phyloP scores from a whole-genome alignment of 2,797 vertebrate species.

The Chelonia mydas region DNA sequence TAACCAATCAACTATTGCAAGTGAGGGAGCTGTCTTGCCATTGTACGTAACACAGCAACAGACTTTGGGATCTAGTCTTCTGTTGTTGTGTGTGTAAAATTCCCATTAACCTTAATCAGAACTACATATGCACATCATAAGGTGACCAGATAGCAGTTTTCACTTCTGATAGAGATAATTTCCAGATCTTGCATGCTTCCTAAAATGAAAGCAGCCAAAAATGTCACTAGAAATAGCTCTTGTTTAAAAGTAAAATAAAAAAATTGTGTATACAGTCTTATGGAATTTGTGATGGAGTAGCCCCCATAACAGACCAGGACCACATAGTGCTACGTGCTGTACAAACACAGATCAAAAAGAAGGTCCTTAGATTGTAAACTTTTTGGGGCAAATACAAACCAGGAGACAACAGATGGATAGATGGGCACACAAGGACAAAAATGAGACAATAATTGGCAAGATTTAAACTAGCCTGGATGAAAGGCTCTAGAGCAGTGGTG shows the following conservation, averaged over 20 bases:
- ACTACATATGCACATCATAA: not conserved
- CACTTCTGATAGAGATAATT: not conserved
- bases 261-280: too few species aligned
- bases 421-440: too few species aligned
- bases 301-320: not conserved
- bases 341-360: not conserved
- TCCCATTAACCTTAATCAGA: not conserved
- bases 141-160: not conserved
- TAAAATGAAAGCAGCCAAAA: not conserved
- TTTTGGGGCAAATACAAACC: not conserved
- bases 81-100: not conserved
- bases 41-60: not conserved
- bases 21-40: not conserved
- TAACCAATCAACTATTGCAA: not conserved
- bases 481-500: too few species aligned
- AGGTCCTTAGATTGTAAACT: too few species aligned
- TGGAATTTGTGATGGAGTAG: not conserved
- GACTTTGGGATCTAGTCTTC: not conserved
- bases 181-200: not conserved
- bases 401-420: too few species aligned
- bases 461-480: too few species aligned
- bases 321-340: not conserved
- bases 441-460: too few species aligned
- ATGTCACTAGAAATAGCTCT: not conserved
- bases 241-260: fast-evolving